Percentiles rank a stretch among this genome's conserved stretches.
Evolutionary conservation across 2,113 vertebrate species (phyloP).

Genomic region (rat (Rattus norvegicus)): DNA sequence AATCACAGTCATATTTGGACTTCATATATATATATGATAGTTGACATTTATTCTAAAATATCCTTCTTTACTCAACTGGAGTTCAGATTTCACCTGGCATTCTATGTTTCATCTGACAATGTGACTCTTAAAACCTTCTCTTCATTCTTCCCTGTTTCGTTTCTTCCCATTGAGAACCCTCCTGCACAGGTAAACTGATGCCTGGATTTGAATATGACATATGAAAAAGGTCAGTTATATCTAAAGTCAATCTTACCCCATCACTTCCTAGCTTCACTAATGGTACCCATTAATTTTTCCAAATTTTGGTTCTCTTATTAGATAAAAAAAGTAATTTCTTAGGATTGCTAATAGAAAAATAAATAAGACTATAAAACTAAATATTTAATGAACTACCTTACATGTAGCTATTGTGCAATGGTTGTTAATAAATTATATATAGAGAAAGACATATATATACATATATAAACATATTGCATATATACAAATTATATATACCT

Average conservation of each 20-base stretch:
- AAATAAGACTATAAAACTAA: background rate
- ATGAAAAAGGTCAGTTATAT: background rate
- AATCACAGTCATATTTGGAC: slow-evolving; percentile 5
- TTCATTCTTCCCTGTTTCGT: background rate
- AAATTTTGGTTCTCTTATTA: background rate
- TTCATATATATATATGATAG: slow-evolving; percentile 24
- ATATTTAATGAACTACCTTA: background rate
- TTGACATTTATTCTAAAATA: slow-evolving; percentile 26
- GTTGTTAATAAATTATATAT: background rate
- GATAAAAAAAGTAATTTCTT: background rate
- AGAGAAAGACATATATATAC: background rate
- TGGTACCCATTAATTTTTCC: background rate
- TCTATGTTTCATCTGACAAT: background rate
- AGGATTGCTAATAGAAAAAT: background rate
- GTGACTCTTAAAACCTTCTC: background rate
- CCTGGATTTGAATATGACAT: background rate
- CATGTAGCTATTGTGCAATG: background rate
- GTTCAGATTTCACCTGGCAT: background rate
- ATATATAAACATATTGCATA: background rate
- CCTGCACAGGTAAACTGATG: background rate
- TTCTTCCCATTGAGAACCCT: slow-evolving; percentile 4
- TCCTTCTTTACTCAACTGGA: slow-evolving; percentile 23
- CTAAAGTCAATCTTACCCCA: background rate
- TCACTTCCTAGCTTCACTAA: background rate
- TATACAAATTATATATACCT: no score